phyloP scores from a whole-genome alignment of 2,888 invertebrate species.

The Hyles lineata region DNA sequence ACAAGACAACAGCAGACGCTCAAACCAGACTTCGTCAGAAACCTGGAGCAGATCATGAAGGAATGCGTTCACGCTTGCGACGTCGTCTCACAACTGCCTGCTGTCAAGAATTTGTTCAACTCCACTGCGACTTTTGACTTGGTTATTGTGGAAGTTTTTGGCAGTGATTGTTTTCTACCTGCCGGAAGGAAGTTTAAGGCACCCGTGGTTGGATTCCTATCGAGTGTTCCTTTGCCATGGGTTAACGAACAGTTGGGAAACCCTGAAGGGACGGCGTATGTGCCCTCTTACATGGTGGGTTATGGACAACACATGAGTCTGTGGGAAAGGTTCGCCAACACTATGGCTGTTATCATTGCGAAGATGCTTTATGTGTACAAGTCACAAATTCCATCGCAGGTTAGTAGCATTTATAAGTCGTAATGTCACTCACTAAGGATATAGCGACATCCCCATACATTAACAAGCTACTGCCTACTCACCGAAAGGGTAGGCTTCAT shows the following conservation, averaged over 20 bases:
- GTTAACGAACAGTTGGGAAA: conserved; percentile 83
- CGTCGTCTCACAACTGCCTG: conserved; percentile 68
- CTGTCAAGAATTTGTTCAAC: conserved; percentile 68
- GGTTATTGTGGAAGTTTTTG: conserved; percentile 82
- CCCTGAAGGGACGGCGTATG: conserved; percentile 84
- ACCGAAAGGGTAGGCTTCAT: too few species aligned
- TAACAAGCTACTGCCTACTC: too few species aligned
- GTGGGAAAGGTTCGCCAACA: conserved; percentile 78
- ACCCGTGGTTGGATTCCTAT: conserved; percentile 82
- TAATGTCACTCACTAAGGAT: not conserved
- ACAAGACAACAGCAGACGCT: conserved; percentile 64
- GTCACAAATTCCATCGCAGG: conserved; percentile 78
- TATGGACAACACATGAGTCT: conserved; percentile 79
- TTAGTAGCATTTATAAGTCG: conserved; percentile 38
- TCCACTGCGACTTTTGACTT: conserved; percentile 70
- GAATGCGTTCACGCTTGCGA: conserved; percentile 79
- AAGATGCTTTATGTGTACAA: conserved; percentile 71
- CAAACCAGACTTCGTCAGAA: conserved; percentile 70
- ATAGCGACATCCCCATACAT: too few species aligned
- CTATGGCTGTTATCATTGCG: conserved; percentile 68
- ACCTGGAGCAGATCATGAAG: conserved; percentile 76
- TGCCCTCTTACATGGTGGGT: conserved; percentile 83
- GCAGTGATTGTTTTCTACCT: conserved; percentile 84
- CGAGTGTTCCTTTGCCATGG: conserved; percentile 84
- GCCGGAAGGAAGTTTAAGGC: conserved; percentile 81